Evolutionary conservation across 1,140 invertebrate species (phyloP), one percentile per base, ranked within the genome.

Genomic region (Leucophenga varia): DNA sequence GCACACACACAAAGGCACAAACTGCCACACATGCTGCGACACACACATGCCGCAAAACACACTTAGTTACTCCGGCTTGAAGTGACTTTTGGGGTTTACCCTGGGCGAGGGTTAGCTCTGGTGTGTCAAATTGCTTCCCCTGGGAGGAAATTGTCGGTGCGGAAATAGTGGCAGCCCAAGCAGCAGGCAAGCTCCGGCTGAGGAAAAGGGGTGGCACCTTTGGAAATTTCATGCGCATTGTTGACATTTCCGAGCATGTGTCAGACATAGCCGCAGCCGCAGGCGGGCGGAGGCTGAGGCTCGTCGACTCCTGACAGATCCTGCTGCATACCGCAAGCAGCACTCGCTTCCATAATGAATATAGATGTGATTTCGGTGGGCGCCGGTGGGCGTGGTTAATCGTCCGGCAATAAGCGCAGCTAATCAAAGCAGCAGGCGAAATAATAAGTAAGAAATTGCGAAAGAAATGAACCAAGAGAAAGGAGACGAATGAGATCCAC

Each of bases 61-160:
- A 28, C 6, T 54, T 54, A 54, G 48, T 54, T 50, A 54, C 52
- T 47, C 34, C 38, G 52, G 52, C 52, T 42, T 52, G 49, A 52
- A 47, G 53, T 55, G 53, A 55, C 49, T 52, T 55, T 55, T 48
- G 49, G 52, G 52, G 52, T 54, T 51, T 25, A 16, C 9, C 17
- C 42, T 14, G 25, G 41, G 37, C 22, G 16, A 40, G 48, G 47
- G 28, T 40, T 44, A 34, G 37, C 44, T 46, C 48, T 54, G 43
- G 57, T 64, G 61, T 71, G 63, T 56, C 67, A 71, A 67, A 71
- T 71, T 71, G 63, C 55, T 72, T 64, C 68, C 68, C 68, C 58
- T 64, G 61, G 63, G 63, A 65, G 61, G 57, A 58, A 64, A 54
- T 52, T 59, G 64, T 59, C 55, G 52, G 54, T 48, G 45, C 47